Conservation (phyloP, 2,888 invertebrate genomes). For the Spisula subtruncata region DNA sequence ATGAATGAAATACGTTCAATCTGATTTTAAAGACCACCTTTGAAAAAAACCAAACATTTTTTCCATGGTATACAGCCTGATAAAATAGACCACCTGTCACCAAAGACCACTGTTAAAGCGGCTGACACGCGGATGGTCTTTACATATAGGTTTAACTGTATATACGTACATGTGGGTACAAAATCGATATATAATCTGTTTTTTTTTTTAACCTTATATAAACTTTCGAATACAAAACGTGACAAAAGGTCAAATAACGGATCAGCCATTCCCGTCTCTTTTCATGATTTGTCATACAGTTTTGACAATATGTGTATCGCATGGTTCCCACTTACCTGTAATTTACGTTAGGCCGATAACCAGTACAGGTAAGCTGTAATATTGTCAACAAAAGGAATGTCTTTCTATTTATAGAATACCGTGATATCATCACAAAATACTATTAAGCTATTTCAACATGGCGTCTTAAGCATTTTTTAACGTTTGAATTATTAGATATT, state of each 20-base stretch:
- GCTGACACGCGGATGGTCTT: no score
- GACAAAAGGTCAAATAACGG: not conserved
- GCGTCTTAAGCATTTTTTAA: conserved; percentile 49
- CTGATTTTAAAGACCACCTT: no score
- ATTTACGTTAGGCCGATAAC: conserved; percentile 45
- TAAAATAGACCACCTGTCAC: no score
- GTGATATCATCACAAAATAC: conserved; percentile 53
- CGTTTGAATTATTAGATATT: not conserved
- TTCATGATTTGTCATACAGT: conserved; percentile 30
- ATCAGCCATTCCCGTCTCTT: not conserved
- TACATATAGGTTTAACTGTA: no score
- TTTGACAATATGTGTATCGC: not conserved
- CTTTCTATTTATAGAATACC: conserved; percentile 54
- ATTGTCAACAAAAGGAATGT: conserved; percentile 60
- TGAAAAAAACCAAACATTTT: no score
- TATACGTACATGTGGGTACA: no score
- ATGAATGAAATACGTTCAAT: no score
- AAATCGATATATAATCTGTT: no score
- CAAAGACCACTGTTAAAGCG: no score
- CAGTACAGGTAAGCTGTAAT: conserved; percentile 56
- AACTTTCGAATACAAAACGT: not conserved
- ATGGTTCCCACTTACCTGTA: conserved; percentile 44
- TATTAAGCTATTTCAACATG: conserved; percentile 43
- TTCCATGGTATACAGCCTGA: no score
- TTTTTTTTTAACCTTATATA: not conserved